Evolutionary conservation across 1,140 invertebrate genomes (phyloP), one percentile per base, ranked within the genome.

Genomic region (Drosophila miranda): DNA sequence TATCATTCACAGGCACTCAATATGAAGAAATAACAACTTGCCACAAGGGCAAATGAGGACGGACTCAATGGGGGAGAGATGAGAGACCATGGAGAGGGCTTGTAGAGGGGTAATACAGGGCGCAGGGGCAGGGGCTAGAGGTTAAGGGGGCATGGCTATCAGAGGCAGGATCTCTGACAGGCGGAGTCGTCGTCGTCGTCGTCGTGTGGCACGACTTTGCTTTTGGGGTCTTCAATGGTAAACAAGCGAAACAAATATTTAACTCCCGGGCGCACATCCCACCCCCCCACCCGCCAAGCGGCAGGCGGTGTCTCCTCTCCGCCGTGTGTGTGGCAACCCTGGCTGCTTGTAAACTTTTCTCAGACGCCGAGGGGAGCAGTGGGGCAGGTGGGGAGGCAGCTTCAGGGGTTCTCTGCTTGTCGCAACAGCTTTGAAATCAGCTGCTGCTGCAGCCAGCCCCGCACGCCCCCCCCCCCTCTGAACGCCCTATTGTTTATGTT

Each of bases 11-110:
- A 38, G 51, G 45, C 49, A 67, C 78, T 87, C 82, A 75, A 87
- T 86, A 86, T 86, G 81, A 86, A 87, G 81, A 86, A 86, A 86
- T 87, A 86, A 84, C 77, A 86, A 86, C 73, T 78, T 66, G 73
- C 76, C 71, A 14, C n/a, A 42, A 49, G 57, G 68, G 60, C 68
- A 55, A 61, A 56, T 73, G 58, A 48, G 60, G 45, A 60, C 59
- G 34, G 11, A 13, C 34, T 38, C 0, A 13, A 38, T 38, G 30
- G 9, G 30, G 30, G 30, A 34, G 9, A 3, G 2, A 9, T 3
- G 9, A 9, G 3, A 34, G 0, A 2, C 8, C 30, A 11, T 34
- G 34, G 3, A 38, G 34, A 13, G 34, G 11, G 5, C 11, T 5
- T 13, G 9, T 3, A 38, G 11, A 13, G 8, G 34, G 4, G 34